These are phyloP conservation scores for Lagorchestes hirsutus DNA, from an alignment of 2,797 vertebrate species.

Conservation along the genomic window DNA sequence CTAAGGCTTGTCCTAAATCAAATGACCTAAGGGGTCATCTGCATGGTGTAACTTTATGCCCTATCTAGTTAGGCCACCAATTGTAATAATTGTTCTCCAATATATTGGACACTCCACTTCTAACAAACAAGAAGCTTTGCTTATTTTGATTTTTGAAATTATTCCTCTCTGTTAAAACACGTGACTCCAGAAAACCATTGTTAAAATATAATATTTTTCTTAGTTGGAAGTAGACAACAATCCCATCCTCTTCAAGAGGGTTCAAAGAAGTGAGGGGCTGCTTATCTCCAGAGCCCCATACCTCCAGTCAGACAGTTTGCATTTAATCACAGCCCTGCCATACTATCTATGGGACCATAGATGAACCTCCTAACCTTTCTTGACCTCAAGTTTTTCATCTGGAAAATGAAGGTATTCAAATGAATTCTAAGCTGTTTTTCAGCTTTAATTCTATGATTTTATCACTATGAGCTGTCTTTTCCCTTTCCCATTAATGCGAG, in stretches of 20 bases:
- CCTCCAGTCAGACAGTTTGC: background rate
- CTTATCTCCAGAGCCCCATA: background rate
- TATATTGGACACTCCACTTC: background rate
- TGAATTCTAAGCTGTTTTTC: background rate
- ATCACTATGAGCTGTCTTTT: background rate
- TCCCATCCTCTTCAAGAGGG: background rate
- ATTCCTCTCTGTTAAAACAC: background rate
- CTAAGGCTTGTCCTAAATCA: background rate
- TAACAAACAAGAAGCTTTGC: background rate
- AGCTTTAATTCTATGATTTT: background rate
- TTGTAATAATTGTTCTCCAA: background rate
- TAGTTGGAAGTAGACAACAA: background rate
- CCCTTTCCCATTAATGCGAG: background rate
- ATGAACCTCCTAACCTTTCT: background rate
- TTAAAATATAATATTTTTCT: slow-evolving; percentile 19
- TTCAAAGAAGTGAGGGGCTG: background rate
- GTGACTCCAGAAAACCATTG: background rate
- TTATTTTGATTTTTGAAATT: background rate
- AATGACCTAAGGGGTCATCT: background rate
- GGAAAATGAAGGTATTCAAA: background rate
- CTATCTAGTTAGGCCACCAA: background rate
- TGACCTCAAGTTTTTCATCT: background rate
- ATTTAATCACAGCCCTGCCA: background rate
- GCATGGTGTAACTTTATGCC: background rate
- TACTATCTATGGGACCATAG: background rate